Evolutionary conservation across 2,888 invertebrate genomes (phyloP).

Genomic region (Drosophila greeni): DNA sequence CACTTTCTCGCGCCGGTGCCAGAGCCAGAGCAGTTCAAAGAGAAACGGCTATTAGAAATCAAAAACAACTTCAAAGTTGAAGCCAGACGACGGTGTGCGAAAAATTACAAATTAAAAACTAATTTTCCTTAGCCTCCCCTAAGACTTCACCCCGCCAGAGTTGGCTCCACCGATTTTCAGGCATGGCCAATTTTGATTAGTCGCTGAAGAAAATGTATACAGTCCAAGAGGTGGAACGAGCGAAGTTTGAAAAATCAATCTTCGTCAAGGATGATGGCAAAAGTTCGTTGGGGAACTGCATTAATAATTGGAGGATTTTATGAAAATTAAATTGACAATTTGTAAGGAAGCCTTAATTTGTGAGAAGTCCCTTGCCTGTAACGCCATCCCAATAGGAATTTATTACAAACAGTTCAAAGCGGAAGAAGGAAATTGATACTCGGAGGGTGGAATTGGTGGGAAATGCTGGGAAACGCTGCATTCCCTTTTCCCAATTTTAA

Average conservation of each 20-base stretch:
- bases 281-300: slow-evolving; percentile 18
- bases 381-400: slow-evolving; percentile 61
- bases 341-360: slow-evolving; percentile 49
- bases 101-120: slow-evolving; percentile 50
- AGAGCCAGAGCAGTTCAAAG: slow-evolving; percentile 51
- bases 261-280: slow-evolving; percentile 51
- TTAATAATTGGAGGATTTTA: slow-evolving; percentile 48
- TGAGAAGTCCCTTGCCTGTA: slow-evolving; percentile 30
- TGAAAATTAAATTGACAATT: slow-evolving; percentile 52
- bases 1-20: slow-evolving; percentile 35
- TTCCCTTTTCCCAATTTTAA: slow-evolving; percentile 45
- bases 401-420: slow-evolving; percentile 42
- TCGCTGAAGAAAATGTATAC: slow-evolving; percentile 44
- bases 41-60: slow-evolving; percentile 47
- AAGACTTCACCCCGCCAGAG: not conserved
- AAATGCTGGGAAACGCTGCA: slow-evolving; percentile 20
- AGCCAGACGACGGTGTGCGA: slow-evolving; percentile 36
- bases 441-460: slow-evolving; percentile 34
- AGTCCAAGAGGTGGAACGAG: slow-evolving; percentile 12
- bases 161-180: slow-evolving; percentile 17
- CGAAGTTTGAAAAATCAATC: slow-evolving; percentile 57
- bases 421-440: slow-evolving; percentile 25
- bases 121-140: slow-evolving; percentile 46
- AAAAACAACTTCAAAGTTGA: slow-evolving; percentile 62
- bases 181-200: slow-evolving; percentile 63